Base-by-base conservation (phyloP, 2,113 vertebrate species). In the Indicator maculatus region DNA sequence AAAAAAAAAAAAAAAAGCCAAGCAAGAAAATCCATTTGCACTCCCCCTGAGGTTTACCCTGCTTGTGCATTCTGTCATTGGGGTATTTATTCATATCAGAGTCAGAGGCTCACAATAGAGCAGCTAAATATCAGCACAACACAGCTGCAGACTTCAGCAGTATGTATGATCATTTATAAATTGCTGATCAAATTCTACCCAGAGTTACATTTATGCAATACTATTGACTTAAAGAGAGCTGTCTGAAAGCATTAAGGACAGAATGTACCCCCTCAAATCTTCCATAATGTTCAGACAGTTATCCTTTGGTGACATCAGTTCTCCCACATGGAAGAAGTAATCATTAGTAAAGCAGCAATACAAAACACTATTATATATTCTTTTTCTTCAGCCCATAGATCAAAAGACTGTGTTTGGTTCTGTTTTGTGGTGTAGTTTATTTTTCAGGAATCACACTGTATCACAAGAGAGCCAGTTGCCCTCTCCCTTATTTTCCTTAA, bases 81-180 rank as follows among this genome's bases (percentile, higher is more conserved):
- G 52, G 83, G 58, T 88, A 86, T 93, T 95, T 94, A 90, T 93
- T 96, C 69, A 69, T 94, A 87, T 38, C 0, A 0, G 61, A 94
- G 89, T 91, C 86, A 89, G 87, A 89, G 73, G 83, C 79, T 90
- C 73, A 88, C 91, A 94, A 41, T 45, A 86, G 86, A 82, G 71
- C 69, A 86, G 69, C 93, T 93, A 96, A 95, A 91, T 96, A 97
- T 91, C 91, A 91, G 83, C 91, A 72, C 73, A 93, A 47, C 93
- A 82, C 95, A 96, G 93, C 93, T 96, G 93, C 91, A 96, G 86
- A 83, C 76, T 90, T 44, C 61, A 86, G 87, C 73, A 73, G 36
- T 53, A 75, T 71, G 13, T 67, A 59, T 7, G 5, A 83, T 77
- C 63, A n/a, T 75, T 86, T 88, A 81, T 45, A 91, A 88, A 94